These are phyloP conservation scores for Apoderus coryli DNA, from an alignment of 2,888 invertebrate genomes.

Conservation along the genomic window DNA sequence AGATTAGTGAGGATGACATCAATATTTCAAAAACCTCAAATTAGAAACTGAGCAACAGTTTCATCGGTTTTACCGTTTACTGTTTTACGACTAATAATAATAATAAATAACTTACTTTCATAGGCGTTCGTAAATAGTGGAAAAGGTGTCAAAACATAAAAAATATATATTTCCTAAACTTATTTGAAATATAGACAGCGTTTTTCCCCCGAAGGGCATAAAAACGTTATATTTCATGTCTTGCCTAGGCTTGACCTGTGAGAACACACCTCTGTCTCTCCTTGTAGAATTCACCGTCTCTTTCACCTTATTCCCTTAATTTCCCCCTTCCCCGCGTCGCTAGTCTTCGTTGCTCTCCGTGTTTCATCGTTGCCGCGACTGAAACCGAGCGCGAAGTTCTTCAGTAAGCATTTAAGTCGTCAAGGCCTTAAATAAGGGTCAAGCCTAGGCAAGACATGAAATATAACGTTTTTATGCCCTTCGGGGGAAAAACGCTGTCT, in stretches of 20 bases:
- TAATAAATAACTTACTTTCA: too few species aligned
- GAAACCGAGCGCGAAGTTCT: neutral
- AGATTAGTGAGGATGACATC: too few species aligned
- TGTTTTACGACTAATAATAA: too few species aligned
- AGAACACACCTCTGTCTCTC: slow-evolving; percentile 5
- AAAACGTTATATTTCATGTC: slow-evolving; percentile 5
- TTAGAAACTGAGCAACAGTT: too few species aligned
- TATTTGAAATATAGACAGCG: slow-evolving; percentile 6
- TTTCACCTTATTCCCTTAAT: neutral
- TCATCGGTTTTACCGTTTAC: too few species aligned
- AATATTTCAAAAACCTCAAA: too few species aligned
- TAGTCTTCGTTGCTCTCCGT: neutral
- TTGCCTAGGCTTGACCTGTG: slow-evolving; percentile 7
- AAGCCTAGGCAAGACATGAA: slow-evolving; percentile 9
- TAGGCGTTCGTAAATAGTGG: too few species aligned
- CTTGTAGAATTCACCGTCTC: neutral
- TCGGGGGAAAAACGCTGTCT: slow-evolving; percentile 8
- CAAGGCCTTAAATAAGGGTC: slow-evolving; percentile 8
- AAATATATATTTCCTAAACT: too few species aligned
- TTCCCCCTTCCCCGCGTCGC: neutral
- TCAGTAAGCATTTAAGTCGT: slow-evolving; percentile 5
- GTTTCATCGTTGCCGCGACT: neutral
- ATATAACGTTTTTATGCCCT: slow-evolving; percentile 5
- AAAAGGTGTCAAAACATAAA: too few species aligned
- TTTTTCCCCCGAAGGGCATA: slow-evolving; percentile 7